Evolutionary conservation across 2,888 invertebrate species (phyloP).

Genomic region (Lycophotia porphyrea): DNA sequence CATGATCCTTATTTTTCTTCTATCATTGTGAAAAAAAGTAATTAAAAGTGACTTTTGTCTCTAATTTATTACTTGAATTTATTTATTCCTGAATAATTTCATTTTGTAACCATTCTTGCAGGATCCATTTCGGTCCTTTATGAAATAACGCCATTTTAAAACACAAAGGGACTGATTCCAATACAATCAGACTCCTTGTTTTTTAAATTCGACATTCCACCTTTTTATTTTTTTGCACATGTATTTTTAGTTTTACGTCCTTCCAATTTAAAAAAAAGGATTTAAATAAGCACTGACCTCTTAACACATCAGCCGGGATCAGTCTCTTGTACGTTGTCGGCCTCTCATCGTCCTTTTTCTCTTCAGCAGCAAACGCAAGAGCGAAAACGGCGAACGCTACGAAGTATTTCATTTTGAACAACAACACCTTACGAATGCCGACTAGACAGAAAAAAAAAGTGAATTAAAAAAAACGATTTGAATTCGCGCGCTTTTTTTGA

Average conservation of each 20-base stretch:
- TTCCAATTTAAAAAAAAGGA: slow-evolving; percentile 6
- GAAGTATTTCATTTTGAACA: slow-evolving; percentile 89
- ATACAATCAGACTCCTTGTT: not conserved
- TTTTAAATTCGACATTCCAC: not conserved
- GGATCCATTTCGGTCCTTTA: not conserved
- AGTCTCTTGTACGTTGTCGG: slow-evolving; percentile 94
- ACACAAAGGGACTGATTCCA: slow-evolving; percentile 9
- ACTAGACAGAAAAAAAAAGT: slow-evolving; percentile 70
- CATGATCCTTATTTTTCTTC: not conserved
- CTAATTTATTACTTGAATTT: not conserved
- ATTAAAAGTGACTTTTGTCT: not conserved
- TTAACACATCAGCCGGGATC: slow-evolving; percentile 96
- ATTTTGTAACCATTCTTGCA: not conserved
- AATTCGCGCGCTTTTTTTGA: slow-evolving; percentile 77
- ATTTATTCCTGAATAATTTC: no score
- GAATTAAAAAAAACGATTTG: slow-evolving; percentile 69
- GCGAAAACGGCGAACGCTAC: slow-evolving; percentile 88
- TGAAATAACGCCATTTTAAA: not conserved
- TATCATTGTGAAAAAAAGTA: not conserved
- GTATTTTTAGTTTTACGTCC: not conserved
- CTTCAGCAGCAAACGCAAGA: slow-evolving; percentile 90
- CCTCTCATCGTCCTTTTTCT: slow-evolving; percentile 89
- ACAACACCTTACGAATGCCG: slow-evolving; percentile 74
- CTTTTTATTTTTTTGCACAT: slow-evolving; percentile 2
- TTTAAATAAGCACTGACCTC: slow-evolving; percentile 92